These are phyloP conservation scores for Fissipunctia ypsillon DNA, from an alignment of 2,888 invertebrate species.

Conservation along the genomic window DNA sequence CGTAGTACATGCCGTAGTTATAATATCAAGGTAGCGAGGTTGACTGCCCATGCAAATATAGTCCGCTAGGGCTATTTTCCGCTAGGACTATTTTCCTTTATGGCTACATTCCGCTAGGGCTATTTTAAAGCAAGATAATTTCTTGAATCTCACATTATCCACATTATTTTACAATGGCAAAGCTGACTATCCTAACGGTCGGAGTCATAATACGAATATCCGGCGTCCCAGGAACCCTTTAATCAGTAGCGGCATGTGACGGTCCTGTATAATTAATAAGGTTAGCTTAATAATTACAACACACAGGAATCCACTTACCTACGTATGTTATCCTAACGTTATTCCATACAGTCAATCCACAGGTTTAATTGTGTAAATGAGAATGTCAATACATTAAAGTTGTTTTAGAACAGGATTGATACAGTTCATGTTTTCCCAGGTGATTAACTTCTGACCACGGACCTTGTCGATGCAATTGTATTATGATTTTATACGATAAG, in stretches of 20 bases:
- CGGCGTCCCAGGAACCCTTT: background rate
- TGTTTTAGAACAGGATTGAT: background rate
- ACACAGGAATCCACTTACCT: slow-evolving; percentile 14
- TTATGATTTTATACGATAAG: background rate
- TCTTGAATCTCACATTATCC: background rate
- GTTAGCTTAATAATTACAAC: slow-evolving; percentile 17
- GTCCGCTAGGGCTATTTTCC: background rate
- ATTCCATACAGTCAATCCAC: background rate
- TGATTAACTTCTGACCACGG: background rate
- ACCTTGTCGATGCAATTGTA: background rate
- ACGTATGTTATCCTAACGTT: background rate
- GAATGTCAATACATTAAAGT: background rate
- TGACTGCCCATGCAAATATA: background rate
- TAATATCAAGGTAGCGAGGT: background rate
- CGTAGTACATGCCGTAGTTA: too few relatives aligned
- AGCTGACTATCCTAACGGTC: background rate
- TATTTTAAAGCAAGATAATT: background rate
- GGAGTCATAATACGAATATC: background rate
- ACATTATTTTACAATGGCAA: background rate
- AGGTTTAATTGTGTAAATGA: background rate
- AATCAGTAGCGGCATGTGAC: slow-evolving; percentile 21
- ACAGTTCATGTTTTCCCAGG: background rate
- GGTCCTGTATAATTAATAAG: slow-evolving; percentile 21
- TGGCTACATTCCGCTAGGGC: background rate
- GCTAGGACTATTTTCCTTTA: background rate